Conservation (phyloP, 2,113 vertebrate genomes). For the Tautogolabrus adspersus region DNA sequence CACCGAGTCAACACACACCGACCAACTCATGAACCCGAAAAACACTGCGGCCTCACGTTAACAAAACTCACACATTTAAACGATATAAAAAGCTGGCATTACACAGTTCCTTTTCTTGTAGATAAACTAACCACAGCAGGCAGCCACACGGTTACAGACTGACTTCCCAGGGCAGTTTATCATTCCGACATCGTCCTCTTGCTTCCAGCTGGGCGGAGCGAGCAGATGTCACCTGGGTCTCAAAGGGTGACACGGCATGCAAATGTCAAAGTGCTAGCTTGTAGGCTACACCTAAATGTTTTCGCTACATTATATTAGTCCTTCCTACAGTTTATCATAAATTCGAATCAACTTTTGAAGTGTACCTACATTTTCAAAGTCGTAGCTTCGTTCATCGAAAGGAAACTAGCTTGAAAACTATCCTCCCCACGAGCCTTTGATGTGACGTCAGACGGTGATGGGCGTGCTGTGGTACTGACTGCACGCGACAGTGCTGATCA, state of each 20-base stretch:
- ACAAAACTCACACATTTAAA: neutral
- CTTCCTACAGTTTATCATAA: rapidly evolving
- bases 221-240: slow-evolving; percentile 50
- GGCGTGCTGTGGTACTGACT: neutral
- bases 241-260: slow-evolving; percentile 2
- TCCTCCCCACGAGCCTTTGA: neutral
- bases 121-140: neutral
- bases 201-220: slow-evolving; percentile 65
- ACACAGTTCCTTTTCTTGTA: neutral
- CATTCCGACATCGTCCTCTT: slow-evolving; percentile 47
- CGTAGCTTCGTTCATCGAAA: neutral
- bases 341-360: neutral
- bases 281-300: too few species aligned
- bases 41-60: neutral
- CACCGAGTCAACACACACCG: slow-evolving; percentile 23
- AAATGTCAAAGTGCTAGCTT: neutral
- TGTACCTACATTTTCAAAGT: neutral
- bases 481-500: neutral
- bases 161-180: slow-evolving; percentile 19
- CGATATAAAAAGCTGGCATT: neutral
- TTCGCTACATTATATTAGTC: neutral
- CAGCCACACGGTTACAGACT: neutral
- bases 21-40: slow-evolving; percentile 13
- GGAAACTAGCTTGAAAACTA: slow-evolving; percentile 3
- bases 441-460: slow-evolving; percentile 30